Conservation (phyloP, 2,113 vertebrate species). For the Gambusia holbrooki region DNA sequence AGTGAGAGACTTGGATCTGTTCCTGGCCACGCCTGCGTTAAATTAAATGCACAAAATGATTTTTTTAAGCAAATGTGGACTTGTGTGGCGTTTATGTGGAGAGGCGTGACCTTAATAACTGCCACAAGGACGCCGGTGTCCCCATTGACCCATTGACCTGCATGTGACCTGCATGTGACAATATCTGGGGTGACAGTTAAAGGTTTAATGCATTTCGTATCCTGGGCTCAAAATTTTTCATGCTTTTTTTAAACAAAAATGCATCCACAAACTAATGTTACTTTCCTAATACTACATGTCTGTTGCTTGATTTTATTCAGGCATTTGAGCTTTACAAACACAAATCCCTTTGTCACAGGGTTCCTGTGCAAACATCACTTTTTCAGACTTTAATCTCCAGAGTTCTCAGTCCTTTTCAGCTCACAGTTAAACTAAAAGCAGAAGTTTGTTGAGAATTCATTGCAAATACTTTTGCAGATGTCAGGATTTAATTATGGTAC, state of each 20-base stretch:
- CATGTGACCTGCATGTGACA: too few species aligned
- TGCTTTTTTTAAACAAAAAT: background rate
- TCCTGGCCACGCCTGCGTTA: conserved; percentile 11
- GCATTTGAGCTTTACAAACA: background rate
- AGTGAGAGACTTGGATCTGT: conserved; percentile 34
- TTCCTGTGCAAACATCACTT: background rate
- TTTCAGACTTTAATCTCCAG: background rate
- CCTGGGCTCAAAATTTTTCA: background rate
- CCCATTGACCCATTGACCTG: too few species aligned
- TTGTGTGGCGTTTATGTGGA: background rate
- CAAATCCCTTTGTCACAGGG: background rate
- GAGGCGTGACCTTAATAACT: background rate
- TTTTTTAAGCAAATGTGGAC: background rate
- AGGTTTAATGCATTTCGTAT: background rate
- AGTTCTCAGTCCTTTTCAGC: background rate
- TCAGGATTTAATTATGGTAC: too few species aligned
- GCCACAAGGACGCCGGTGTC: too few species aligned
- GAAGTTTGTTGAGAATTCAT: too few species aligned
- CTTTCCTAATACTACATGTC: background rate
- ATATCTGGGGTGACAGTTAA: too few species aligned
- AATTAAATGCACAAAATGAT: background rate
- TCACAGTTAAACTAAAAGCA: too few species aligned
- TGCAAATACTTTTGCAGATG: too few species aligned
- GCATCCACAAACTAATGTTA: background rate
- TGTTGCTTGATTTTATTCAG: background rate